These are phyloP conservation scores for Ips typographus DNA, from an alignment of 1,140 invertebrate species.

Conservation along the genomic window DNA sequence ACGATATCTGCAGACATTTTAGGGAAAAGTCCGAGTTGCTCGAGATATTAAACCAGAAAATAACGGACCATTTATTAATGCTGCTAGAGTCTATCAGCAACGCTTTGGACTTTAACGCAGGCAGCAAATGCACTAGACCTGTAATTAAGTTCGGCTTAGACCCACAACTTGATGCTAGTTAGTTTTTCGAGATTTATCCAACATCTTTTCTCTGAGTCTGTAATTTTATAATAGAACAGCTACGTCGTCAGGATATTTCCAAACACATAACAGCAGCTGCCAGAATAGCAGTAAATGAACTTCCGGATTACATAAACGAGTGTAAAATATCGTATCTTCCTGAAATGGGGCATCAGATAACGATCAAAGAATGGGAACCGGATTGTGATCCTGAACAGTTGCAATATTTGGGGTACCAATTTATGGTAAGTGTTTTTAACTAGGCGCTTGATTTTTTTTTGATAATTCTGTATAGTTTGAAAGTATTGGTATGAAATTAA, in stretches of 20 bases:
- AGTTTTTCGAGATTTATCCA: not conserved
- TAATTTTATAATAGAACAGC: constrained; percentile 39
- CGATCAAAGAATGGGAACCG: constrained; percentile 64
- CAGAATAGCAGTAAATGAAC: constrained; percentile 64
- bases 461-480: too few species aligned
- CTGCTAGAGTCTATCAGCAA: constrained; percentile 45
- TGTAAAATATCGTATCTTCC: constrained; percentile 79
- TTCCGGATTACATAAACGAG: constrained; percentile 65
- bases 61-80: constrained; percentile 42
- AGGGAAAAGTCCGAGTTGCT: constrained; percentile 38
- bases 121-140: constrained; percentile 36
- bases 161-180: constrained; percentile 46
- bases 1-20: constrained; percentile 41
- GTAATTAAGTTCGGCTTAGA: constrained; percentile 46
- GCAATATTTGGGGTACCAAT: constrained; percentile 65
- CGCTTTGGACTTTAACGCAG: constrained; percentile 46
- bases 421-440: constrained; percentile 57
- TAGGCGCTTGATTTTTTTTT: not conserved
- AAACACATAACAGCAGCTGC: constrained; percentile 66
- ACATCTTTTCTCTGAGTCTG: not conserved
- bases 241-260: constrained; percentile 53
- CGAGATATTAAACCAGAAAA: constrained; percentile 36
- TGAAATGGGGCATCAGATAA: constrained; percentile 77
- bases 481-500: too few species aligned
- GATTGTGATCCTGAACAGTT: constrained; percentile 56